These are phyloP conservation scores for Hyposoter dolosus DNA, from an alignment of 2,888 invertebrate genomes.

Conservation along the genomic window DNA sequence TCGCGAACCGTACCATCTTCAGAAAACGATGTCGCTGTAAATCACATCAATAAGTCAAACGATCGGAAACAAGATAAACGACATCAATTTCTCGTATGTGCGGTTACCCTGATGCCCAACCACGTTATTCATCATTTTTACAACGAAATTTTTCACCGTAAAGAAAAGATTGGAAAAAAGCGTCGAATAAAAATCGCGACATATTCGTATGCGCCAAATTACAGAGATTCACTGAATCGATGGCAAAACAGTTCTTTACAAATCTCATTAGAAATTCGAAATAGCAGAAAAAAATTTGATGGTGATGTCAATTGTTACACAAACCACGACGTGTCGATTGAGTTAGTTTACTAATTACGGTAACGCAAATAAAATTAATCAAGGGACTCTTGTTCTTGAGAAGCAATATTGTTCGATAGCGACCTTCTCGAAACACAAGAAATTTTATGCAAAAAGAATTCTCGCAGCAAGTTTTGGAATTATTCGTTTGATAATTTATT, in stretches of 20 bases:
- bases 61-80: slow-evolving; percentile 27
- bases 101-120: neutral
- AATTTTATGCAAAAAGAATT: neutral
- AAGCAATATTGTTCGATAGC: too few species aligned
- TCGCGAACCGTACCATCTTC: neutral
- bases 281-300: neutral
- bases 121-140: slow-evolving; percentile 12
- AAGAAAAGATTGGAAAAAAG: neutral
- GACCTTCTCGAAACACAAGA: neutral
- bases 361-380: neutral
- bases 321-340: neutral
- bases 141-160: neutral
- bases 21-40: slow-evolving; percentile 2
- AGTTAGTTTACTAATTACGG: neutral
- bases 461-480: neutral
- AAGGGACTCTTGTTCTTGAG: too few species aligned
- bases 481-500: neutral
- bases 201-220: neutral
- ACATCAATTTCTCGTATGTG: slow-evolving; percentile 13
- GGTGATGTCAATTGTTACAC: neutral
- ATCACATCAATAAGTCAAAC: slow-evolving; percentile 20
- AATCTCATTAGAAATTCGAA: neutral
- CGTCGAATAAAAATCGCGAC: neutral
- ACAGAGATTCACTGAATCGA: neutral
- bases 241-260: neutral